phyloP scores from a whole-genome alignment of 2,888 invertebrate species.

The Tuta absoluta region DNA sequence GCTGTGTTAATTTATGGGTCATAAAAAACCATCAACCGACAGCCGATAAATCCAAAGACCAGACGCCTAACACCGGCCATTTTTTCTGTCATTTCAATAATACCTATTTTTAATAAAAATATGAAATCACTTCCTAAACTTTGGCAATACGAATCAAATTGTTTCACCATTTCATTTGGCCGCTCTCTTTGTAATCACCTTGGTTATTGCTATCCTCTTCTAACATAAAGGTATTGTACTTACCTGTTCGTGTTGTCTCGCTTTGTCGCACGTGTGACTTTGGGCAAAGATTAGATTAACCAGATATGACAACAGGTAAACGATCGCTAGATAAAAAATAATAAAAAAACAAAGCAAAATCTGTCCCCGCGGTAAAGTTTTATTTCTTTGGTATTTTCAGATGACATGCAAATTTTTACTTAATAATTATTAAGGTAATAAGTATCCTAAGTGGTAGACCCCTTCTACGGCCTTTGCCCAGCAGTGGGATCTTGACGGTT shows the following conservation, averaged over 20 bases:
- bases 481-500: too few species aligned
- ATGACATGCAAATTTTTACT: too few species aligned
- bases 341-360: too few species aligned
- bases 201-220: slow-evolving; percentile 58
- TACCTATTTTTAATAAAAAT: slow-evolving; percentile 35
- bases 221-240: slow-evolving; percentile 38
- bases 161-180: slow-evolving; percentile 62
- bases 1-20: slow-evolving; percentile 6
- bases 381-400: too few species aligned
- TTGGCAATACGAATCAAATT: slow-evolving; percentile 56
- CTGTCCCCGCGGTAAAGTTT: too few species aligned
- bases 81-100: slow-evolving; percentile 28
- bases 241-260: slow-evolving; percentile 55
- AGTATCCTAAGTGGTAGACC: too few species aligned
- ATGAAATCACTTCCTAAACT: slow-evolving; percentile 71
- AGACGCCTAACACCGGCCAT: slow-evolving; percentile 37
- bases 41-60: slow-evolving; percentile 8
- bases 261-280: slow-evolving; percentile 64
- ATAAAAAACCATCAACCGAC: slow-evolving; percentile 16
- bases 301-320: slow-evolving; percentile 22
- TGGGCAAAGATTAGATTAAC: slow-evolving; percentile 53
- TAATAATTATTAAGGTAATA: too few species aligned
- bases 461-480: too few species aligned
- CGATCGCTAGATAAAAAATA: too few species aligned
- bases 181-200: slow-evolving; percentile 67